phyloP scores from a whole-genome alignment of 2,888 invertebrate genomes.

The Lithosia quadra region DNA sequence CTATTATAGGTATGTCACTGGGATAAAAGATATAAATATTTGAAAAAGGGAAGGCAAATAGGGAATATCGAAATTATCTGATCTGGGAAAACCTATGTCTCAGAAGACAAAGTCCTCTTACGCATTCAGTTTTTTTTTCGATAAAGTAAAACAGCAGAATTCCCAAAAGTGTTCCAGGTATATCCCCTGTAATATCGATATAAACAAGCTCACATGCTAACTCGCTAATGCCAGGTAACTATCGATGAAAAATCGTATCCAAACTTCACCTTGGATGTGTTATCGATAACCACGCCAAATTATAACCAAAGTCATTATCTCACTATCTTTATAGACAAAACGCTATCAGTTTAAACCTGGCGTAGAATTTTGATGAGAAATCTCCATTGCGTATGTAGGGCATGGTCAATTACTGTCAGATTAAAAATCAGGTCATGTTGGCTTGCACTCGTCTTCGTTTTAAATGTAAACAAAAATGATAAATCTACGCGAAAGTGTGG shows the following conservation, averaged over 20 bases:
- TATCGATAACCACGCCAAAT: constrained; percentile 55
- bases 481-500: not conserved
- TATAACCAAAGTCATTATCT: constrained; percentile 56
- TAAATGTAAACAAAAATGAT: constrained; percentile 22
- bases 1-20: too few relatives aligned
- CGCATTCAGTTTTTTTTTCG: not conserved
- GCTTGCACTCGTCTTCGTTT: constrained; percentile 26
- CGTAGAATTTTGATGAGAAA: constrained; percentile 48
- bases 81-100: too few relatives aligned
- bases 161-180: not conserved
- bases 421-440: constrained; percentile 50
- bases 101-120: too few relatives aligned
- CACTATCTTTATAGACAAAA: constrained; percentile 57
- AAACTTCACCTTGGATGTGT: constrained; percentile 48
- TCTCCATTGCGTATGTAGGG: constrained; percentile 61
- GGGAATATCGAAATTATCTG: not conserved
- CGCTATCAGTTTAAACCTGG: constrained; percentile 52
- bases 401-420: constrained; percentile 68
- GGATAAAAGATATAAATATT: not conserved
- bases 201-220: not conserved
- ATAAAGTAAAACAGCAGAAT: not conserved
- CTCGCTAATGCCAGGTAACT: not conserved
- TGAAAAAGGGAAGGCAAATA: not conserved
- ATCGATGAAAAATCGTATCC: constrained; percentile 19
- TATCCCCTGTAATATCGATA: not conserved